phyloP scores from a whole-genome alignment of 2,113 vertebrate species.

The Steatornis caripensis region DNA sequence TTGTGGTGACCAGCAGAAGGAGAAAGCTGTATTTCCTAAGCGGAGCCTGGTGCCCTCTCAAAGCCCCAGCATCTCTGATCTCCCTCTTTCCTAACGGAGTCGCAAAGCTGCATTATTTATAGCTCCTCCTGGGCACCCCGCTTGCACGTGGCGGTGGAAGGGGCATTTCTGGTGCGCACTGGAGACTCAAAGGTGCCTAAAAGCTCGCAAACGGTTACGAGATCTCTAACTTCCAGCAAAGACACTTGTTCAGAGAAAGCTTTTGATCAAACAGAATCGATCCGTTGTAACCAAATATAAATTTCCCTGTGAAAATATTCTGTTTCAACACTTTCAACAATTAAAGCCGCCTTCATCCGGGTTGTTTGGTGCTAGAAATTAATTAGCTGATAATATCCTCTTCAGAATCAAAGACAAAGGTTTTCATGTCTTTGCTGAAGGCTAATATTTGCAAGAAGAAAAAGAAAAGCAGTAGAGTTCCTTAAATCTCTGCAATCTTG shows the following conservation, averaged over 20 bases:
- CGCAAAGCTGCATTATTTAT: background rate
- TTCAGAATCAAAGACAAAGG: conserved; percentile 15
- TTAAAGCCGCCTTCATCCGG: background rate
- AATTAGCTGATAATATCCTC: conserved; percentile 6
- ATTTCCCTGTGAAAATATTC: background rate
- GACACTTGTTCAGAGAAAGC: background rate
- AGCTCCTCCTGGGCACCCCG: background rate
- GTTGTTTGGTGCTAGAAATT: conserved; percentile 13
- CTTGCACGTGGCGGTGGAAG: background rate
- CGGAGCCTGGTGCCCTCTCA: background rate
- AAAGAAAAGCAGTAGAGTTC: background rate
- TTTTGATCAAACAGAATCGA: background rate
- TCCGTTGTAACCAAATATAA: background rate
- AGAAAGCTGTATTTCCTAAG: background rate
- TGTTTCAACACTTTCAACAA: conserved; percentile 1
- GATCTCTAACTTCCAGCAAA: background rate
- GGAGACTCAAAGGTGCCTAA: background rate
- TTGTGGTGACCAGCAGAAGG: background rate
- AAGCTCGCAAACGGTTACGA: background rate
- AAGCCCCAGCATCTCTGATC: background rate
- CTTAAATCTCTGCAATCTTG: background rate
- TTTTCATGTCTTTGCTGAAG: conserved; percentile 33
- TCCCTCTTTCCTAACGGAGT: background rate
- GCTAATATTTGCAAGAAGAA: conserved; percentile 31
- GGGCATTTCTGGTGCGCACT: background rate